Percentiles rank a stretch among this genome's conserved stretches.
Conservation (phyloP, 2,888 invertebrate genomes). For the Pheosia tremula region DNA sequence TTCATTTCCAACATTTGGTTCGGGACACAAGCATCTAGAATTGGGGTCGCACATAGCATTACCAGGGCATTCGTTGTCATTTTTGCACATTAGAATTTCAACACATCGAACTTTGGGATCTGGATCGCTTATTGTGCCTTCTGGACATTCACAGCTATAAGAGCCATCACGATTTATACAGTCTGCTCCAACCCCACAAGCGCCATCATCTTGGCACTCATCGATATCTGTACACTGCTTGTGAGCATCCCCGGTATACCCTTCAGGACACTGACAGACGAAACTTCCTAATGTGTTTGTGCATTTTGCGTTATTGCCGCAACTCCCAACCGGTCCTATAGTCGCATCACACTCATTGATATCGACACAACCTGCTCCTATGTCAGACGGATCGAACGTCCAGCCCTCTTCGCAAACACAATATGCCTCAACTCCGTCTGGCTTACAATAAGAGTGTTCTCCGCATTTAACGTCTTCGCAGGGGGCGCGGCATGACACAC, state of each 20-base stretch:
- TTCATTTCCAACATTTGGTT: slow-evolving; percentile 95
- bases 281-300: slow-evolving; percentile 92
- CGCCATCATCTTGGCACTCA: slow-evolving; percentile 89
- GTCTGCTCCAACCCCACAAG: slow-evolving; percentile 92
- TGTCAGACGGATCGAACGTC: slow-evolving; percentile 95
- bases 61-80: slow-evolving; percentile 93
- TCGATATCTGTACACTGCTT: slow-evolving; percentile 93
- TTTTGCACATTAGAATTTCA: slow-evolving; percentile 91
- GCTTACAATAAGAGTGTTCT: slow-evolving; percentile 94
- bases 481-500: slow-evolving; percentile 92
- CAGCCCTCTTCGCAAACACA: slow-evolving; percentile 97
- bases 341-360: slow-evolving; percentile 94
- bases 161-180: slow-evolving; percentile 92
- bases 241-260: slow-evolving; percentile 93
- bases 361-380: slow-evolving; percentile 95
- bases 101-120: slow-evolving; percentile 93
- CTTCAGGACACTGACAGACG: slow-evolving; percentile 92
- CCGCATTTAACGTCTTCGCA: slow-evolving; percentile 96
- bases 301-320: slow-evolving; percentile 93
- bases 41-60: slow-evolving; percentile 93
- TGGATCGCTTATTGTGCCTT: slow-evolving; percentile 92
- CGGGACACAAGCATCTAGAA: slow-evolving; percentile 93
- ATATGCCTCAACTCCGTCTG: slow-evolving; percentile 94
- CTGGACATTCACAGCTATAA: slow-evolving; percentile 92
- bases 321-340: slow-evolving; percentile 91